Evolutionary conservation across 2,113 vertebrate species (phyloP).

Genomic region (Burhinus oedicnemus): DNA sequence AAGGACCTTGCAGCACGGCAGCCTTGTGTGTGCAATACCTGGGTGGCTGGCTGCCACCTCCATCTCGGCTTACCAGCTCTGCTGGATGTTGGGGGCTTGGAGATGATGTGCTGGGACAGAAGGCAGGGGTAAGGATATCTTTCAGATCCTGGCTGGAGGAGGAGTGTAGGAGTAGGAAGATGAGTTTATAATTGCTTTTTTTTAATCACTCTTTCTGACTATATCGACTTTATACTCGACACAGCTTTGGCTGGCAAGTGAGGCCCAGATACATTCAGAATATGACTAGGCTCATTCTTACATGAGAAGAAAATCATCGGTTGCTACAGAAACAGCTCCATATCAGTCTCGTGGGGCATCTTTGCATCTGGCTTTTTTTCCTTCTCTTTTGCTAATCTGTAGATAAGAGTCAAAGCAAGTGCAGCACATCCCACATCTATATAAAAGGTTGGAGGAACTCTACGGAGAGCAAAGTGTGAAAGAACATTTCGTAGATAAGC

Average conservation of each 20-base stretch:
- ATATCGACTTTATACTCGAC: slow-evolving; percentile 55
- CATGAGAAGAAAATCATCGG: slow-evolving; percentile 51
- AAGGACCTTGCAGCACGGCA: not conserved
- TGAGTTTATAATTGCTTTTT: slow-evolving; percentile 58
- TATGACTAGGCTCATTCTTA: slow-evolving; percentile 54
- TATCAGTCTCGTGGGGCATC: slow-evolving; percentile 60
- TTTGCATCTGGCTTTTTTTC: slow-evolving; percentile 60
- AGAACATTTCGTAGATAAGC: slow-evolving; percentile 63
- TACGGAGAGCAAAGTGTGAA: slow-evolving; percentile 53
- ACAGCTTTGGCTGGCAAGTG: slow-evolving; percentile 54
- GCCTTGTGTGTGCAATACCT: not conserved
- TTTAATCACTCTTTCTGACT: slow-evolving; percentile 40
- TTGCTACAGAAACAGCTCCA: slow-evolving; percentile 67
- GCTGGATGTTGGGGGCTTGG: not conserved
- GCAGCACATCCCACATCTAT: slow-evolving; percentile 59
- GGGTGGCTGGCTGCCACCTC: not conserved
- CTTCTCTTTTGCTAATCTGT: slow-evolving; percentile 64
- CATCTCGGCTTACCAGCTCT: not conserved
- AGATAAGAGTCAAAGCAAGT: slow-evolving; percentile 61
- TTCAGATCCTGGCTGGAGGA: not conserved
- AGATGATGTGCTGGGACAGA: not conserved
- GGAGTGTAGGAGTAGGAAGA: not conserved
- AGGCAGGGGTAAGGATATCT: not conserved
- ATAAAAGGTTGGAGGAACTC: slow-evolving; percentile 49
- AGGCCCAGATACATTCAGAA: slow-evolving; percentile 60